These are phyloP conservation scores for Trochalopteron elliotii DNA, from an alignment of 2,113 vertebrate species.

Conservation along the genomic window DNA sequence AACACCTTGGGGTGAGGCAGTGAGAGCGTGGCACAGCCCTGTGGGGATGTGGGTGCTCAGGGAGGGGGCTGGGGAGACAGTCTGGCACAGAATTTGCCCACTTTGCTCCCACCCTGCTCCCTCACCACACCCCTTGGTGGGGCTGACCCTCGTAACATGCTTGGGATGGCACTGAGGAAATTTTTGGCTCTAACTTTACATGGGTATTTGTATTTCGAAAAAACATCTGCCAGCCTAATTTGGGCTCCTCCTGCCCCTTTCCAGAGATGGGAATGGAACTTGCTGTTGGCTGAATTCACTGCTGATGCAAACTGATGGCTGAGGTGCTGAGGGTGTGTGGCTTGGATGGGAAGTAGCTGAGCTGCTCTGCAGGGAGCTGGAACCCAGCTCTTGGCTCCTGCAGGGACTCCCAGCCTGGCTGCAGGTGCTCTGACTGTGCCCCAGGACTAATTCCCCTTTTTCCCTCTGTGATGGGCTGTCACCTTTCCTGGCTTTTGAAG, in stretches of 20 bases:
- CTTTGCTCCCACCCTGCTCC: not conserved
- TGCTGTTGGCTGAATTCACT: not conserved
- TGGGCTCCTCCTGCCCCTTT: not conserved
- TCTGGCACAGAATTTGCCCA: not conserved
- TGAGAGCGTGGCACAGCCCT: not conserved
- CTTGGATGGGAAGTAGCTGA: rapidly evolving
- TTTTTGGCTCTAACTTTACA: not conserved
- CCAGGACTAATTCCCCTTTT: rapidly evolving
- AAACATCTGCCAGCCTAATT: not conserved
- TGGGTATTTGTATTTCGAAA: not conserved
- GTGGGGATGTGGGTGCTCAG: not conserved
- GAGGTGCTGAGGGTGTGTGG: not conserved
- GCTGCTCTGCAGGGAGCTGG: not conserved
- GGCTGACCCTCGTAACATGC: rapidly evolving
- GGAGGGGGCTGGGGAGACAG: not conserved
- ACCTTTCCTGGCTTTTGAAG: not conserved
- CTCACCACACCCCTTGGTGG: rapidly evolving
- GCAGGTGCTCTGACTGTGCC: not conserved
- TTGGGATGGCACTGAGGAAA: not conserved
- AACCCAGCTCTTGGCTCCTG: not conserved
- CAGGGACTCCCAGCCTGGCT: not conserved
- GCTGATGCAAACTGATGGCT: not conserved
- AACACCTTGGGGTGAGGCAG: not conserved
- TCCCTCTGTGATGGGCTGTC: rapidly evolving
- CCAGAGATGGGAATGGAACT: slow-evolving; percentile 6